Conservation (phyloP, 2,888 invertebrate species). For the Papilio elwesi region DNA sequence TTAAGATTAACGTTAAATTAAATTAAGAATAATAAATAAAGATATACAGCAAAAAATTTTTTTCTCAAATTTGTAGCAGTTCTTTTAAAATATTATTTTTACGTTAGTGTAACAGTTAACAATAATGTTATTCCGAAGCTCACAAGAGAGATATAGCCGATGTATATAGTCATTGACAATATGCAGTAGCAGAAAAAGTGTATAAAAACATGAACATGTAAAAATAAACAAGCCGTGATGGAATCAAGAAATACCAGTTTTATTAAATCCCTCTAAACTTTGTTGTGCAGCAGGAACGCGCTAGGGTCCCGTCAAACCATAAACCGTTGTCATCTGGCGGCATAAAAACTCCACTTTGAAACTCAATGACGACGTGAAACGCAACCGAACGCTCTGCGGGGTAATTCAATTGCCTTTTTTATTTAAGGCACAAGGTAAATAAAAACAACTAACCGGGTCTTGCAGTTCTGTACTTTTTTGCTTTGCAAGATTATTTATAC, state of each 20-base stretch:
- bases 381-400: conserved; percentile 17
- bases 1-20: too few relatives aligned
- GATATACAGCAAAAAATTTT: too few relatives aligned
- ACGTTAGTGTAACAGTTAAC: too few relatives aligned
- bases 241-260: conserved; percentile 40
- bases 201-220: too few relatives aligned
- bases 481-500: background rate
- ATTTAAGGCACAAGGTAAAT: background rate
- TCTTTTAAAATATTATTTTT: too few relatives aligned
- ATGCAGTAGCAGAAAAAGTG: background rate
- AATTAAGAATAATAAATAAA: too few relatives aligned
- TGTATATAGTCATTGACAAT: too few relatives aligned
- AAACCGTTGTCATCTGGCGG: conserved; percentile 30
- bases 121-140: too few relatives aligned
- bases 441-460: conserved; percentile 7
- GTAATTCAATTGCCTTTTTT: conserved; percentile 26
- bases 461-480: background rate
- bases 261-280: conserved; percentile 22
- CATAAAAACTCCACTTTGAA: conserved; percentile 32
- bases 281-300: conserved; percentile 4
- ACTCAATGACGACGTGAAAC: conserved; percentile 27
- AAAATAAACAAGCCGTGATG: conserved; percentile 20
- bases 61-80: too few relatives aligned
- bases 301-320: conserved; percentile 27
- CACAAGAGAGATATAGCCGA: too few relatives aligned